Conservation (phyloP, 1,140 invertebrate genomes). For the Planococcus citri region DNA sequence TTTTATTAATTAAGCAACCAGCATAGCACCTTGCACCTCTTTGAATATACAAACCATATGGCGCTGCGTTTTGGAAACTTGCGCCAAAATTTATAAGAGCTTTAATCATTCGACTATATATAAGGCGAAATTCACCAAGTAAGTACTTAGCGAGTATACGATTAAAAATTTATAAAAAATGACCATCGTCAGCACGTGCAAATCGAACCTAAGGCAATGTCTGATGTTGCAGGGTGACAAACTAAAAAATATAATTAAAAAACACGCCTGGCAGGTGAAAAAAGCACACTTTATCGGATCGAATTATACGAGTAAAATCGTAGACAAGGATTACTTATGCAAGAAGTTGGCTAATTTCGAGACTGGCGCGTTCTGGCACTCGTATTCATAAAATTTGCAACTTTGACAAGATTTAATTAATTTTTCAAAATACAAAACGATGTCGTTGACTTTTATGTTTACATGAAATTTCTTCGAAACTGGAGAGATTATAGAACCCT, state of each 20-base stretch:
- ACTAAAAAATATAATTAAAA: not conserved
- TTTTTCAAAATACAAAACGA: not conserved
- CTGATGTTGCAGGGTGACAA: too few species aligned
- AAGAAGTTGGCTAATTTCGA: not conserved
- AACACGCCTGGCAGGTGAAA: not conserved
- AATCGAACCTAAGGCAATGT: too few species aligned
- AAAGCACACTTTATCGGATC: not conserved
- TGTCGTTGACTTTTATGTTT: not conserved
- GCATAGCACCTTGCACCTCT: too few species aligned
- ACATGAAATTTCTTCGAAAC: not conserved
- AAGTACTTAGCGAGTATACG: too few species aligned
- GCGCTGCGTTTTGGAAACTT: not conserved
- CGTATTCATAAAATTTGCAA: not conserved
- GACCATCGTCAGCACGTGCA: too few species aligned
- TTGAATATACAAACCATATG: slow-evolving; percentile 1
- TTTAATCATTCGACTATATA: too few species aligned
- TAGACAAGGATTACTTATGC: not conserved
- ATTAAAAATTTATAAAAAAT: not conserved
- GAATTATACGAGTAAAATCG: too few species aligned
- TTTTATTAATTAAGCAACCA: slow-evolving; percentile 18
- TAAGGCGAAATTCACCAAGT: too few species aligned
- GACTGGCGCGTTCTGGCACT: not conserved
- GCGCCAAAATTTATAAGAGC: too few species aligned
- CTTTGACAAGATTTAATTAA: slow-evolving; percentile 3
- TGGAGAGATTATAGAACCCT: too few species aligned